These are phyloP conservation scores for Dermochelys coriacea DNA, from an alignment of 2,797 vertebrate genomes.

Conservation along the genomic window DNA sequence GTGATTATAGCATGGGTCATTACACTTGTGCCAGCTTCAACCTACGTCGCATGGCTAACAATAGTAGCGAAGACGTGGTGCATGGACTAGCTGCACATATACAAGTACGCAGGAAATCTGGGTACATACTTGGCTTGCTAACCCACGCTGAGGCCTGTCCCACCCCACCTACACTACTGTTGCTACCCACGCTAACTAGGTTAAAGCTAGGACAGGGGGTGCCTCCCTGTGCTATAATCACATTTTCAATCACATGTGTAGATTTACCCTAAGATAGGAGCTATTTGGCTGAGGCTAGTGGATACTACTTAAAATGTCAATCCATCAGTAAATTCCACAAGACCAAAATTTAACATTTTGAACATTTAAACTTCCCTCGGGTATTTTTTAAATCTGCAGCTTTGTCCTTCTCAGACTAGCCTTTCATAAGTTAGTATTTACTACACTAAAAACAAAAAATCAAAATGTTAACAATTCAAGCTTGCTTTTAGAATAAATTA, in stretches of 20 bases:
- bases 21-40: background rate
- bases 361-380: background rate
- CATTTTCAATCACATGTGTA: background rate
- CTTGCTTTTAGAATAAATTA: background rate
- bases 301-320: background rate
- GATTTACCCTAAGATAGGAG: background rate
- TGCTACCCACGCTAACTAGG: background rate
- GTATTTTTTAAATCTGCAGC: background rate
- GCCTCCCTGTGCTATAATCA: background rate
- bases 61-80: no score
- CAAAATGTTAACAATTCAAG: background rate
- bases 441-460: conserved; percentile 34
- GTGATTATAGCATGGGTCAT: no score
- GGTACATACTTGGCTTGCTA: background rate
- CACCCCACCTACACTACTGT: background rate
- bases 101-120: background rate
- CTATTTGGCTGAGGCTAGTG: background rate
- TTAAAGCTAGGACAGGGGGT: background rate
- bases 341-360: conserved; percentile 33
- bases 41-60: background rate
- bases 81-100: background rate
- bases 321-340: conserved; percentile 2
- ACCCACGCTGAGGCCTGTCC: background rate
- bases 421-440: conserved; percentile 34
- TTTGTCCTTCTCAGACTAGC: background rate